These are phyloP conservation scores for Bombus soroeensis DNA, from an alignment of 1,140 invertebrate species.

Conservation along the genomic window DNA sequence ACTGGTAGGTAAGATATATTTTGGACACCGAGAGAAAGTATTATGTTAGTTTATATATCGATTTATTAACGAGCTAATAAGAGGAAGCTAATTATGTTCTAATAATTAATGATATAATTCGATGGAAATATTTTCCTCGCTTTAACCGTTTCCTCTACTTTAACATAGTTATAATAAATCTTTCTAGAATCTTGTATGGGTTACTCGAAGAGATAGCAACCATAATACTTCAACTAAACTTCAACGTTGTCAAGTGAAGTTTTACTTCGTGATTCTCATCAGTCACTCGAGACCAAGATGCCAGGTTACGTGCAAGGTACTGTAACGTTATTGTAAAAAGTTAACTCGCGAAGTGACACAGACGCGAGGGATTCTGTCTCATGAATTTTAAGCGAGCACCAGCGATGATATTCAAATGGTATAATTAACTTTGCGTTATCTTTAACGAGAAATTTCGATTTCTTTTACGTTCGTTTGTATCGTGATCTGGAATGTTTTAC, in stretches of 20 bases:
- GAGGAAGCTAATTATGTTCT: too few relatives aligned
- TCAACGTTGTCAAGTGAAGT: not conserved
- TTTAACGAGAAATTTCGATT: not conserved
- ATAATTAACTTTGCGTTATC: not conserved
- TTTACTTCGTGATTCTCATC: not conserved
- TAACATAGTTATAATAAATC: not conserved
- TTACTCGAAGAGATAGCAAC: not conserved
- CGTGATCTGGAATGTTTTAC: not conserved
- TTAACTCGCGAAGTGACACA: not conserved
- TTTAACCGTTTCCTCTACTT: not conserved
- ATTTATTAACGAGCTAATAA: too few relatives aligned
- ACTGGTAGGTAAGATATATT: too few relatives aligned
- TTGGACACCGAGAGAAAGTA: too few relatives aligned
- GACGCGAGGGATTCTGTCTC: not conserved
- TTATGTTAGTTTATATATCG: too few relatives aligned
- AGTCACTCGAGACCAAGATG: not conserved
- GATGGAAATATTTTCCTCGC: not conserved
- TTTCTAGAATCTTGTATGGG: not conserved
- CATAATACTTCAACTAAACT: not conserved
- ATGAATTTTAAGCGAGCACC: slow-evolving; percentile 4
- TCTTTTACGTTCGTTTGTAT: not conserved
- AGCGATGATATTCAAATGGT: not conserved
- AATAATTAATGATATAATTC: too few relatives aligned
- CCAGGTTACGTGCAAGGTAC: not conserved
- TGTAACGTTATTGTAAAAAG: not conserved